Evolutionary conservation across 2,888 invertebrate genomes (phyloP), one percentile per base, ranked within the genome.

Genomic region (Tetropium fuscum): DNA sequence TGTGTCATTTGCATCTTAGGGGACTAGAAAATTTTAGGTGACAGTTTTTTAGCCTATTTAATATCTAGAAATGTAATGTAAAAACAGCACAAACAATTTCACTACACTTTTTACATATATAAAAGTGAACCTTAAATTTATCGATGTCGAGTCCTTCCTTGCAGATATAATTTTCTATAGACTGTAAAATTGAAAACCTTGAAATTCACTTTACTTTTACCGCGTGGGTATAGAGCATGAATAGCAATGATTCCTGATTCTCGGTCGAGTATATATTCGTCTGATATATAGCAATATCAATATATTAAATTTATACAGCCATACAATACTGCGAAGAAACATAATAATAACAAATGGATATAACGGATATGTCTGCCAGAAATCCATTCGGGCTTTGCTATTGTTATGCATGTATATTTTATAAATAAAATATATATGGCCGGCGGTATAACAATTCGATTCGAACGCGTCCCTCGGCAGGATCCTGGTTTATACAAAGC

Each of bases 281-380:
- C 27, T 51, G 34, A 53, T 61, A 58, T 61, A 61, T 58, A 47
- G 40, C 43, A 54, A 58, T 53, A 55, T 55, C 45, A 25, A 53
- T 58, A 58, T 54, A 61, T 54, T 61, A 58, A 61, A 61, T 61
- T 61, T 58, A 58, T 61, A 49, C 48, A 47, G 48, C 47, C 30
- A 20, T 34, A 48, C 54, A 54, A 61, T 58, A 40, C 45, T 25
- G 49, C 53, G 45, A 57, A 61, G 51, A 54, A 49, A 58, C 54
- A 61, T 51, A 53, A 54, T 58, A 58, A 61, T 61, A 58, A 58
- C 49, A 61, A 58, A 61, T 54, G 61, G 51, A 61, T 58, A 44
- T 44, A 44, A 44, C 25, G 44, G 44, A 44, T 44, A 25, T 13
- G 27, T 25, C 44, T 44, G 44, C 27, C 44, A 44, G 44, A 27